These are phyloP conservation scores for Trichacis sp. DNA, from an alignment of 2,888 invertebrate species.

Conservation along the genomic window DNA sequence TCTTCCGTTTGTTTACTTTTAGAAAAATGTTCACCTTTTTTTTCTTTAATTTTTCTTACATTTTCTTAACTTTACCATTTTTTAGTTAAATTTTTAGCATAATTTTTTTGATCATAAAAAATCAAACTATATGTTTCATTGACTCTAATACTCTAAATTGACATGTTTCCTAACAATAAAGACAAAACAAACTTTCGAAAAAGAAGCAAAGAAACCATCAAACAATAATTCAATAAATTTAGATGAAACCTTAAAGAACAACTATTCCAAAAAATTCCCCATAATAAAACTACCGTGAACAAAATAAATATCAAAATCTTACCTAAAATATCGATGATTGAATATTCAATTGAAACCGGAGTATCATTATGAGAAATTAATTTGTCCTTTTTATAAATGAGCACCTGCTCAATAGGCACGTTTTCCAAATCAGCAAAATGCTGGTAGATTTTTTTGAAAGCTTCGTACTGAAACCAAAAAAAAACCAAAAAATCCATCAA, in stretches of 20 bases:
- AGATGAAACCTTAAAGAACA: not conserved
- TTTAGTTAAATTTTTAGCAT: too few species aligned
- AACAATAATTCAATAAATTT: too few species aligned
- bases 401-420: conserved; percentile 53
- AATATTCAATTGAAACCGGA: conserved; percentile 53
- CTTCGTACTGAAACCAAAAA: conserved; percentile 53
- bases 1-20: too few species aligned
- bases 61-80: too few species aligned
- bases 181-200: not conserved
- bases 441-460: conserved; percentile 52
- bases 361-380: conserved; percentile 53
- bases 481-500: not conserved
- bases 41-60: too few species aligned
- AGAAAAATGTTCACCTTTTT: too few species aligned
- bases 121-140: too few species aligned
- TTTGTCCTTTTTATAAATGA: conserved; percentile 52
- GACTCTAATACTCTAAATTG: too few species aligned
- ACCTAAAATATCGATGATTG: conserved; percentile 61
- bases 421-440: conserved; percentile 56
- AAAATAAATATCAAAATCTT: conserved; percentile 4
- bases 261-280: not conserved
- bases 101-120: too few species aligned
- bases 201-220: not conserved
- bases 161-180: not conserved
- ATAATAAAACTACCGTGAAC: not conserved